These are phyloP conservation scores for Vulpes ferrilata DNA, from an alignment of 2,113 vertebrate genomes.

Conservation along the genomic window DNA sequence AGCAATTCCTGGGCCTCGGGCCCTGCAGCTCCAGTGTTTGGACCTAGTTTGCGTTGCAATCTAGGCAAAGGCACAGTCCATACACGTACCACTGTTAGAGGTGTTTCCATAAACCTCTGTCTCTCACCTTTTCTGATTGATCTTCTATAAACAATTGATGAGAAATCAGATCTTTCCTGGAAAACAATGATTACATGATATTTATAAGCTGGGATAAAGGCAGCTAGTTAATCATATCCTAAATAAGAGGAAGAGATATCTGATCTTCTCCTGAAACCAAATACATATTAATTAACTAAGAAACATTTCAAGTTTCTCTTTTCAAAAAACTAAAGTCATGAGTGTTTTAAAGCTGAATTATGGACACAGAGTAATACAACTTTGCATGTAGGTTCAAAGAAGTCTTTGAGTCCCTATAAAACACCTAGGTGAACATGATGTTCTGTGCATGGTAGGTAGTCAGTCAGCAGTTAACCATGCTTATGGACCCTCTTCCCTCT, in stretches of 20 bases:
- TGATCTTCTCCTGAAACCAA: conserved; percentile 25
- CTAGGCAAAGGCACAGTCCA: neutral
- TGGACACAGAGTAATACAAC: neutral
- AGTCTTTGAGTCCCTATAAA: neutral
- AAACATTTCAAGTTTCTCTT: conserved; percentile 20
- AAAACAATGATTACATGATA: conserved; percentile 32
- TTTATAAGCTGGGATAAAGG: conserved; percentile 11
- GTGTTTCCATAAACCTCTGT: neutral
- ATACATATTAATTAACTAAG: neutral
- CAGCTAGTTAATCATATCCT: conserved; percentile 18
- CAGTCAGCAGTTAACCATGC: neutral
- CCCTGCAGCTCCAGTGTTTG: neutral
- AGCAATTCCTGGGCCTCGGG: neutral
- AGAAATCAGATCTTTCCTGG: neutral
- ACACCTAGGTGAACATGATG: neutral
- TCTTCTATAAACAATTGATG: conserved; percentile 4
- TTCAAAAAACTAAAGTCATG: conserved; percentile 3
- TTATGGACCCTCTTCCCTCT: neutral
- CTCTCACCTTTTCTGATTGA: neutral
- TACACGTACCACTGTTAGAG: neutral
- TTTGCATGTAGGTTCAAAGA: conserved; percentile 19
- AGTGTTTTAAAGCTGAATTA: conserved; percentile 27
- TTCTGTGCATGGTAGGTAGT: neutral
- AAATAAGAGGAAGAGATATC: neutral
- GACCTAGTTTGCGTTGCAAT: neutral